phyloP scores from a whole-genome alignment of 1,140 invertebrate genomes.

The Neodiprion lecontei region DNA sequence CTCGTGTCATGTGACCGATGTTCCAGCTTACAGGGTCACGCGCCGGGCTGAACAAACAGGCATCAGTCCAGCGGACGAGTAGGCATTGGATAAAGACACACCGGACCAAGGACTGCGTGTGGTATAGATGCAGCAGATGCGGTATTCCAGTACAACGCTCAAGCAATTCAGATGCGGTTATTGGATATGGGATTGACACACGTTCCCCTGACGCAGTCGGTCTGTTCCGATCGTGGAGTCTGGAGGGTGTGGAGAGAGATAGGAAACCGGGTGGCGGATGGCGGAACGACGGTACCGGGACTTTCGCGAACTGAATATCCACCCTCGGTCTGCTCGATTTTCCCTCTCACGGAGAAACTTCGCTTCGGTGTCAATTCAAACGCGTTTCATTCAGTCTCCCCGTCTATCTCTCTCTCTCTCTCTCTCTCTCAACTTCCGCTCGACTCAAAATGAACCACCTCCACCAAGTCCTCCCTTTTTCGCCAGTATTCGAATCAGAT shows the following conservation, averaged over 20 bases:
- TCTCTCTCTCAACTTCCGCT: background rate
- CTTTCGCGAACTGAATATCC: background rate
- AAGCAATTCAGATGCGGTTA: constrained; percentile 35
- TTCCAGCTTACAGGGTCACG: no score
- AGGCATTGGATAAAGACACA: no score
- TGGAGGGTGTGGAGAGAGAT: no score
- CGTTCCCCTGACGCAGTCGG: background rate
- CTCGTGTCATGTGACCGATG: no score
- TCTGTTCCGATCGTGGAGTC: no score
- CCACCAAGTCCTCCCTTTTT: background rate
- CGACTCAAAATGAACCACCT: background rate
- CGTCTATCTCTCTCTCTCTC: background rate
- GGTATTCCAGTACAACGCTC: constrained; percentile 18
- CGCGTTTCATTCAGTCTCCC: background rate
- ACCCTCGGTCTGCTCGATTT: background rate
- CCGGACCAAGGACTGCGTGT: no score
- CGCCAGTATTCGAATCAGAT: background rate
- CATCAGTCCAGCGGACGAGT: no score
- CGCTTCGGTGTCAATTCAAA: background rate
- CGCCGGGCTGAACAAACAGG: no score
- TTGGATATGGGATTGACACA: constrained; percentile 29
- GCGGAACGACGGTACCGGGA: background rate
- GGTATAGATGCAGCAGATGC: no score
- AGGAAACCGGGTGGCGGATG: background rate
- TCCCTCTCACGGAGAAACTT: background rate